Evolutionary conservation across 2,113 vertebrate species (phyloP).

Genomic region (Turdus rufiventris): DNA sequence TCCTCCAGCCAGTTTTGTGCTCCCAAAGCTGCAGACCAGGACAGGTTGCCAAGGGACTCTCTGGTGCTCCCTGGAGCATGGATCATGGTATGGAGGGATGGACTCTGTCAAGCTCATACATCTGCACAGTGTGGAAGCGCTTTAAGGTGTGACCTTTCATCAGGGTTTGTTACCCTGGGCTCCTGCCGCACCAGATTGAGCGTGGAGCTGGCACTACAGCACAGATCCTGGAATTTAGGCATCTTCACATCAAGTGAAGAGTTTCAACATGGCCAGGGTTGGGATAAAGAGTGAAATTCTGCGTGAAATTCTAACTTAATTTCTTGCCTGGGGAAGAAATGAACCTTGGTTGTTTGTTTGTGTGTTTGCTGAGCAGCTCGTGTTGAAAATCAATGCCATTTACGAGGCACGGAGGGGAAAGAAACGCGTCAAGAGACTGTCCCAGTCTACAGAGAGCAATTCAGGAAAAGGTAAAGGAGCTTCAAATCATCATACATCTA

Average conservation of each 20-base stretch:
- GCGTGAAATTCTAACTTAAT: background rate
- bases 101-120: too few relatives aligned
- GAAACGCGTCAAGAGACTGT: constrained; percentile 92
- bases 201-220: rapidly evolving
- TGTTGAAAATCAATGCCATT: constrained; percentile 91
- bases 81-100: background rate
- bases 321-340: background rate
- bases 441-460: constrained; percentile 88
- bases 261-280: background rate
- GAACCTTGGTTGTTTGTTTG: constrained; percentile 36
- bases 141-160: background rate
- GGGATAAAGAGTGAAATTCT: background rate
- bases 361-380: constrained; percentile 79
- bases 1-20: background rate
- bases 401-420: constrained; percentile 93
- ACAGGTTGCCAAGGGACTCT: background rate
- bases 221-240: background rate
- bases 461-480: constrained; percentile 86
- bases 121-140: background rate
- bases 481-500: background rate
- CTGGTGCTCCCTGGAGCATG: background rate
- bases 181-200: background rate
- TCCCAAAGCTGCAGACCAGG: background rate
- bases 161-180: background rate
- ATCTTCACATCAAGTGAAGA: background rate